Conservation (phyloP, 2,797 vertebrate genomes). For the Pachyuromys duprasi region DNA sequence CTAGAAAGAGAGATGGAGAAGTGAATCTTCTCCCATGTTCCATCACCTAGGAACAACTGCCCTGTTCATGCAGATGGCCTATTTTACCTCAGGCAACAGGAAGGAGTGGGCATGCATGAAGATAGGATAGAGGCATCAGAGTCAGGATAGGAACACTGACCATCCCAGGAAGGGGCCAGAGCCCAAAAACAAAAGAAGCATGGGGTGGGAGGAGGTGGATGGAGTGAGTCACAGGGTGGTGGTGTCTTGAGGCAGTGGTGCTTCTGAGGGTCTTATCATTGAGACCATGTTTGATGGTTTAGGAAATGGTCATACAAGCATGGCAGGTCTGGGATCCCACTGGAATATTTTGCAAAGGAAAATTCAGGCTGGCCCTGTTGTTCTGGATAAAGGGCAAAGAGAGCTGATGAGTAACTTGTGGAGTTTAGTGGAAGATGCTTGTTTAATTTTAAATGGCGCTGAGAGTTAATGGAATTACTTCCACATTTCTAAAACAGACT, state of each 20-base stretch:
- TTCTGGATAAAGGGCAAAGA: not conserved
- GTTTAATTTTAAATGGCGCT: not conserved
- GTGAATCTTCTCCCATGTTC: too few species aligned
- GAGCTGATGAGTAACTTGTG: not conserved
- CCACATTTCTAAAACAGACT: not conserved
- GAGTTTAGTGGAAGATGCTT: not conserved
- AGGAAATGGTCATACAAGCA: too few species aligned
- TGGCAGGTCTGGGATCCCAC: rapidly evolving
- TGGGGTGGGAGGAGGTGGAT: rapidly evolving
- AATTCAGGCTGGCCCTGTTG: rapidly evolving
- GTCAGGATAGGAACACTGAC: not conserved
- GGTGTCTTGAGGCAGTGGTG: too few species aligned
- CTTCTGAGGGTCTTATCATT: rapidly evolving
- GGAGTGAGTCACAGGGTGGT: too few species aligned
- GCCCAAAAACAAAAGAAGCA: rapidly evolving
- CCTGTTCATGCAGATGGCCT: not conserved
- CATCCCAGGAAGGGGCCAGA: rapidly evolving
- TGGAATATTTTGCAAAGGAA: not conserved
- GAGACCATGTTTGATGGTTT: not conserved
- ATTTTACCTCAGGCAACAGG: not conserved
- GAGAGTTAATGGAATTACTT: not conserved
- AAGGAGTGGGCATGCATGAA: not conserved
- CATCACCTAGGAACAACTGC: not conserved
- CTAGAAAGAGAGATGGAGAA: not conserved
- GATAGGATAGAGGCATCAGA: not conserved